A percentile compares a stretch with the other conserved stretches of the same genome.
Evolutionary conservation across 1,140 invertebrate genomes (phyloP).

Genomic region (Zeugodacus cucurbitae): DNA sequence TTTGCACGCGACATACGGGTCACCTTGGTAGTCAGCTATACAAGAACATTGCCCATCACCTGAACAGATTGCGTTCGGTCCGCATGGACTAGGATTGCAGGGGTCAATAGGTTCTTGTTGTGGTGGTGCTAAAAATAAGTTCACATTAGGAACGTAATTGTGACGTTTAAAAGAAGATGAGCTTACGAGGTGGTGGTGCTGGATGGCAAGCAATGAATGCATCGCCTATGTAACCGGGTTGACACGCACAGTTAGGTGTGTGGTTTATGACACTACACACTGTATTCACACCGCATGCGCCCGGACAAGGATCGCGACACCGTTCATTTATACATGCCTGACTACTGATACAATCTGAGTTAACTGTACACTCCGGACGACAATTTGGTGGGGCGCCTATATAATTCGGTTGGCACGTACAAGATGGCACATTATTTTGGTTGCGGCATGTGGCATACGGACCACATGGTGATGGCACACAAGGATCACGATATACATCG

Average conservation of each 20-base stretch:
- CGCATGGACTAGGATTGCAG: constrained; percentile 61
- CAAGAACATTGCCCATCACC: constrained; percentile 78
- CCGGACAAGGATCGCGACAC: constrained; percentile 79
- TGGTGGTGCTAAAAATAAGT: constrained; percentile 51
- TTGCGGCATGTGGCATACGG: constrained; percentile 81
- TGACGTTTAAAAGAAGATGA: no score
- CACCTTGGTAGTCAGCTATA: constrained; percentile 73
- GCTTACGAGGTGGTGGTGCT: constrained; percentile 63
- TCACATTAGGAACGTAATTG: constrained; percentile 59
- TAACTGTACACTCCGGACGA: constrained; percentile 79
- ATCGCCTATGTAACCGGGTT: constrained; percentile 79
- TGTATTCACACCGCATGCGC: constrained; percentile 83
- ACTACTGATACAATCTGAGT: constrained; percentile 79
- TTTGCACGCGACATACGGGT: constrained; percentile 76
- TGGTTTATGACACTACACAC: constrained; percentile 86
- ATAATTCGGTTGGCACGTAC: constrained; percentile 79
- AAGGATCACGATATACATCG: constrained; percentile 67
- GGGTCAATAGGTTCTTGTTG: constrained; percentile 71
- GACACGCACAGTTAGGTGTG: constrained; percentile 82
- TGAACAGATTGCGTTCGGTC: constrained; percentile 76
- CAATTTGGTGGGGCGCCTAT: constrained; percentile 81
- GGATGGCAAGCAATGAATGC: constrained; percentile 77
- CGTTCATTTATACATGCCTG: constrained; percentile 76
- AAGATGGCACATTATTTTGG: constrained; percentile 75
- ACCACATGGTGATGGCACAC: constrained; percentile 82